Percentiles rank a stretch among this genome's conserved stretches.
Evolutionary conservation across 2,797 vertebrate species (phyloP).

Genomic region (Lycodopsis pacificus): DNA sequence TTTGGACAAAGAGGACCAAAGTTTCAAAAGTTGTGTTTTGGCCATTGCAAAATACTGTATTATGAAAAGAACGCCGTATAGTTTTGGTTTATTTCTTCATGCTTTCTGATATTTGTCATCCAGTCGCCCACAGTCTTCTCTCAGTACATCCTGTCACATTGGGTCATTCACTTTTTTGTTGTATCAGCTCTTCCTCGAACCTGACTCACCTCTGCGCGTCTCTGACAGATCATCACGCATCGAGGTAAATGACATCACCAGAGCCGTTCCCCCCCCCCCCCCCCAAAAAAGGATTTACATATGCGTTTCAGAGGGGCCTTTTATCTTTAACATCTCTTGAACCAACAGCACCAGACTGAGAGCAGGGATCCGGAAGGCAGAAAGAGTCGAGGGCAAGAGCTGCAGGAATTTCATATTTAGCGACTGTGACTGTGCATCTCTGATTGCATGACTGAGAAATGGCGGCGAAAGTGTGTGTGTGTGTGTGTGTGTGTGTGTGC

Average conservation of each 20-base stretch:
- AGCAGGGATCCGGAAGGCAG: conserved; percentile 8
- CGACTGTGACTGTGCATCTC: conserved; percentile 31
- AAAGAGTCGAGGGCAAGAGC: conserved; percentile 11
- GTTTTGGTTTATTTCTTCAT: not conserved
- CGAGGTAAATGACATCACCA: conserved; percentile 7
- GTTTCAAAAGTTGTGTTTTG: not conserved
- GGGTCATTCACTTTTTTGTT: conserved; percentile 32
- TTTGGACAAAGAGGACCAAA: not conserved
- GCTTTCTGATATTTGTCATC: not conserved
- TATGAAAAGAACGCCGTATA: not conserved
- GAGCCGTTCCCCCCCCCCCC: not conserved
- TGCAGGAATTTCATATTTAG: conserved; percentile 29
- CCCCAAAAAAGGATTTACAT: not conserved
- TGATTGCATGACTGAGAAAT: conserved; percentile 33
- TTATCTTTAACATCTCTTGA: conserved; percentile 20
- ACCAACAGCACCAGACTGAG: conserved; percentile 15
- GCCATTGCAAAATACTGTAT: not conserved
- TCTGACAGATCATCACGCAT: conserved; percentile 14
- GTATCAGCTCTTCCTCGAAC: conserved; percentile 28
- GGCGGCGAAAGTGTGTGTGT: not conserved
- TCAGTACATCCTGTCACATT: conserved; percentile 22
- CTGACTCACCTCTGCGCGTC: conserved; percentile 17
- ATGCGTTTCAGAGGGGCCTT: conserved; percentile 6
- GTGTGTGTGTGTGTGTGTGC: conserved; percentile 16
- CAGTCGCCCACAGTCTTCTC: not conserved